These are phyloP conservation scores for Gila robusta DNA, from an alignment of 2,797 vertebrate genomes.

Conservation along the genomic window DNA sequence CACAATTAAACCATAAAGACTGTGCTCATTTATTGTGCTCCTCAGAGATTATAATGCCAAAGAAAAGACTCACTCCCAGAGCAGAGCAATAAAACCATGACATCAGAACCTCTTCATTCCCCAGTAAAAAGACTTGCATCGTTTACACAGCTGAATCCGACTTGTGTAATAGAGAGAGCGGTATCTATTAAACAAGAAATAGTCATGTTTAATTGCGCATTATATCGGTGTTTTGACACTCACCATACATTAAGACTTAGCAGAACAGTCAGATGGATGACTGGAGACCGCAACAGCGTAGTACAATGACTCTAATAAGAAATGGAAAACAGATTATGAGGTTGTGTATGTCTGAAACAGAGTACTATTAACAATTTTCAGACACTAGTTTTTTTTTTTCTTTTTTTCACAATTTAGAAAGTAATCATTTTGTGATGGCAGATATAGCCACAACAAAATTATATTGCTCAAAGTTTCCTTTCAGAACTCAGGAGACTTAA, in stretches of 20 bases:
- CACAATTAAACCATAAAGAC: conserved; percentile 61
- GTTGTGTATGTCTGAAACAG: not conserved
- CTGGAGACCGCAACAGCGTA: not conserved
- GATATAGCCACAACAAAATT: not conserved
- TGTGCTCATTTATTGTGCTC: conserved; percentile 57
- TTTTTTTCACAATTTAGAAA: not conserved
- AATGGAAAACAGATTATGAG: conserved; percentile 32
- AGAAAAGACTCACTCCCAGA: conserved; percentile 56
- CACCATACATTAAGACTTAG: conserved; percentile 13
- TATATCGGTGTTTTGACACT: conserved; percentile 44
- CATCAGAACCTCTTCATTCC: conserved; percentile 54
- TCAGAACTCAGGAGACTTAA: not conserved
- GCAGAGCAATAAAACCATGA: conserved; percentile 53
- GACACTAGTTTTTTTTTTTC: not conserved
- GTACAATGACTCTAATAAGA: conserved; percentile 4
- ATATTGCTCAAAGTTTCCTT: not conserved
- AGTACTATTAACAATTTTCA: conserved; percentile 24
- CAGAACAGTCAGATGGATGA: conserved; percentile 6
- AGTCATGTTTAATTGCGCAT: conserved; percentile 45
- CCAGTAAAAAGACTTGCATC: conserved; percentile 26
- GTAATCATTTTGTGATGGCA: conserved; percentile 5
- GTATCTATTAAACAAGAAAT: conserved; percentile 43
- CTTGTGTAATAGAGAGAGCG: conserved; percentile 35
- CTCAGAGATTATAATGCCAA: conserved; percentile 49
- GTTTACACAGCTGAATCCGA: conserved; percentile 52